Evolutionary conservation across 2,797 vertebrate genomes (phyloP), one percentile per base, ranked within the genome.

Genomic region (Tolypeutes matacus): DNA sequence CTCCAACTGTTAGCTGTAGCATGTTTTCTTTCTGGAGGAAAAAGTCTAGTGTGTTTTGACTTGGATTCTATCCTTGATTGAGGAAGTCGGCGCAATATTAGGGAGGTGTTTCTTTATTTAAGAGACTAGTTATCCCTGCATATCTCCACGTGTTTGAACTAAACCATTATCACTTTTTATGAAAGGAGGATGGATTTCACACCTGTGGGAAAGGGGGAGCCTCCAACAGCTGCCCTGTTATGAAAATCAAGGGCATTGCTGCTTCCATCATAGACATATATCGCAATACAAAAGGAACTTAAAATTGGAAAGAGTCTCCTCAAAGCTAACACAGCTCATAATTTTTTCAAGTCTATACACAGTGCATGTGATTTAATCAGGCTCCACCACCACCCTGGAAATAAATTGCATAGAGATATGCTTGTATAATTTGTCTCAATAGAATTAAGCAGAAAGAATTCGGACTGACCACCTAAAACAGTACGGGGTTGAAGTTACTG

Each of bases 151-250:
- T 13, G 58, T 34, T 85, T 85, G 73, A 69, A 65, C 20, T 65
- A 42, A 83, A 72, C 20, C 67, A n/a, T 67, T 72, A 46, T 25
- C 20, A 72, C 14, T 76, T 84, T 85, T 76, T 56, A 25, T 51
- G 60, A 94, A 91, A 81, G 70, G 46, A 89, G 39, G 69, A 31
- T 81, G 36, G 83, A 23, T 69, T 80, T 91, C 64, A 72, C 3
- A 60, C n/a, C 53, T 62, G 9, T 49, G 23, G 14, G 51, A 46
- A 5, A 75, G 1, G 14, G 53, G 9, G 15, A 17, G 7, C 23
- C 12, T 5, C 10, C 25, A 27, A 4, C 3, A 65, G 20, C 46
- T 20, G 15, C 62, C 67, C 20, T 64, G 4, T 34, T 62, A 75
- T 29, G 39, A 5, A 73, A 49, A 60, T 7, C 4, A 2, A 76